A percentile compares a stretch with the other conserved stretches of the same genome.
phyloP scores from a whole-genome alignment of 2,888 invertebrate genomes.

The Archips crataeganus region DNA sequence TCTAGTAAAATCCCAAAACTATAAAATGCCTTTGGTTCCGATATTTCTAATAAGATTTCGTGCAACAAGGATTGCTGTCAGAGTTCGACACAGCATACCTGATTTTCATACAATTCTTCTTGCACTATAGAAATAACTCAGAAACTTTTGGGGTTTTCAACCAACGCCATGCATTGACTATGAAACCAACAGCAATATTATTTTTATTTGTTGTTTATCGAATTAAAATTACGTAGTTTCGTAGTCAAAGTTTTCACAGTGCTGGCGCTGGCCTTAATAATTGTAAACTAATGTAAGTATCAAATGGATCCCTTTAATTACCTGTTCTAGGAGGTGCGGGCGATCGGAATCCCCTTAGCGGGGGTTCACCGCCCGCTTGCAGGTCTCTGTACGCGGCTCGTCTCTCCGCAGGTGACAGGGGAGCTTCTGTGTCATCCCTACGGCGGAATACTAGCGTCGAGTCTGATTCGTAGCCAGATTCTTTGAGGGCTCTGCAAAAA shows the following conservation, averaged over 20 bases:
- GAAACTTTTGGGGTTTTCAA: neutral
- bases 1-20: neutral
- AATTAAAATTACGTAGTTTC: too few relatives aligned
- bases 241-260: neutral
- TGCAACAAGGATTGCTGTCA: neutral
- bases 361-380: constrained; percentile 98
- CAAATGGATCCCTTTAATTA: constrained; percentile 70
- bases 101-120: neutral
- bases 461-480: constrained; percentile 96
- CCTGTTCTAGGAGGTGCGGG: constrained; percentile 89
- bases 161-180: neutral
- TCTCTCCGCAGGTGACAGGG: constrained; percentile 93
- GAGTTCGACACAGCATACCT: neutral
- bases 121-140: neutral
- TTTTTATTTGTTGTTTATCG: too few relatives aligned
- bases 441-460: constrained; percentile 94
- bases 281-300: neutral
- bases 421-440: constrained; percentile 88
- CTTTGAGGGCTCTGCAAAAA: constrained; percentile 90
- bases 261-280: neutral
- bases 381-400: constrained; percentile 94
- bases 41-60: neutral
- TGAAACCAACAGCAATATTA: neutral
- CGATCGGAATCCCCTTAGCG: constrained; percentile 95
- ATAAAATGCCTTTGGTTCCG: neutral